These are phyloP conservation scores for Paralvinella palmiformis DNA, from an alignment of 1,140 invertebrate species.

Conservation along the genomic window DNA sequence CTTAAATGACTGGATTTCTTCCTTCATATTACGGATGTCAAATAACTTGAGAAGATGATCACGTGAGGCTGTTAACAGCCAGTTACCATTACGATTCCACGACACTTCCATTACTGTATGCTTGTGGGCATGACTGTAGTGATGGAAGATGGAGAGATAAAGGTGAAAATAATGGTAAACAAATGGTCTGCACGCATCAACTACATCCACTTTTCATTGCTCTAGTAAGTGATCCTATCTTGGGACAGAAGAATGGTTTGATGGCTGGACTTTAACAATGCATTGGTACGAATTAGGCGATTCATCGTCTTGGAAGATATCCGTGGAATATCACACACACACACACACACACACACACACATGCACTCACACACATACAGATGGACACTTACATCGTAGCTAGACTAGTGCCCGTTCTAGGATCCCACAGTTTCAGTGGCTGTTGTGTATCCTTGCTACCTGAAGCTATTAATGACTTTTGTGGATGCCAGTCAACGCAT, in stretches of 20 bases:
- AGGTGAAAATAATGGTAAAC: too few species aligned
- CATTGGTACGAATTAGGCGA: too few species aligned
- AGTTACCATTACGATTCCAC: slow-evolving; percentile 99
- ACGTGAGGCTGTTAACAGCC: slow-evolving; percentile 95
- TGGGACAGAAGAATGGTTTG: too few species aligned
- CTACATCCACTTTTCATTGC: too few species aligned
- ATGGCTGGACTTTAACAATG: too few species aligned
- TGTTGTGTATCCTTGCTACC: slow-evolving; percentile 99
- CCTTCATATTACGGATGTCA: slow-evolving; percentile 87
- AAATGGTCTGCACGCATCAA: too few species aligned
- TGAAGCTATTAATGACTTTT: slow-evolving; percentile 91
- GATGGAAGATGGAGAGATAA: too few species aligned
- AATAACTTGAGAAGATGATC: slow-evolving; percentile 98
- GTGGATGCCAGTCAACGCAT: slow-evolving; percentile 99
- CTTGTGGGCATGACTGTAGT: slow-evolving; percentile 90
- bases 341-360: too few species aligned
- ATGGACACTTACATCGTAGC: slow-evolving; percentile 56
- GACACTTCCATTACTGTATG: slow-evolving; percentile 98
- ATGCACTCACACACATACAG: too few species aligned
- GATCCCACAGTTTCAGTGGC: slow-evolving; percentile 99
- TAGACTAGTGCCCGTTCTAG: slow-evolving; percentile 77
- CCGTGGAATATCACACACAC: too few species aligned
- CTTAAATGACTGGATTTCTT: slow-evolving; percentile 92
- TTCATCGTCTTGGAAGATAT: too few species aligned
- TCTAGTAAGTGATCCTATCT: too few species aligned